Evolutionary conservation across 2,797 vertebrate species (phyloP).

Genomic region (Alfaro cultratus): DNA sequence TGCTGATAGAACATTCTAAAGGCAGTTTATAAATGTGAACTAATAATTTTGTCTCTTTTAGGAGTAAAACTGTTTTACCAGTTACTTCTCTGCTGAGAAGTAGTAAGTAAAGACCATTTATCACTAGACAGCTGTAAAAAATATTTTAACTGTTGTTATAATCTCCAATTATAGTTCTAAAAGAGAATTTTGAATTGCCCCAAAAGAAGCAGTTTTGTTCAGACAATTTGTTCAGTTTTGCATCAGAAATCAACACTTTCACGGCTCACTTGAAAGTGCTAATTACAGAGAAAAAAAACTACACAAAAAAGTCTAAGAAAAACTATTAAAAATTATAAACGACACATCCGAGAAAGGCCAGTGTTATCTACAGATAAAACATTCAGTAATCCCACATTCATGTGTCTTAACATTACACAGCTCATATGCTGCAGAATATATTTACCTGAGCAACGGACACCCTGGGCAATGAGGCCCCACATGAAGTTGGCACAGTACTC

Average conservation of each 20-base stretch:
- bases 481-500: conserved; percentile 99
- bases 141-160: not conserved
- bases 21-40: not conserved
- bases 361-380: conserved; percentile 3
- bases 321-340: not conserved
- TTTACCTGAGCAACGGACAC: conserved; percentile 97
- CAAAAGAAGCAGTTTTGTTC: not conserved
- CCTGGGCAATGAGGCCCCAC: conserved; percentile 99
- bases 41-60: not conserved
- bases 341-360: not conserved
- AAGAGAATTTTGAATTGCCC: not conserved
- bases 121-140: not conserved
- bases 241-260: not conserved
- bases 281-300: not conserved
- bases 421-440: conserved; percentile 4
- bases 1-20: not conserved
- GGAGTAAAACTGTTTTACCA: not conserved
- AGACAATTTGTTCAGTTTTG: no score
- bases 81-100: not conserved
- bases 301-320: not conserved
- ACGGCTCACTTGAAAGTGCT: not conserved
- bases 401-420: not conserved
- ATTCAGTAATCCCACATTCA: conserved; percentile 18
- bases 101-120: not conserved
- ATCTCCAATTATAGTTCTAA: not conserved